Base-by-base conservation (phyloP, 2,888 invertebrate genomes). In the Drosophila cyrtoloma region DNA sequence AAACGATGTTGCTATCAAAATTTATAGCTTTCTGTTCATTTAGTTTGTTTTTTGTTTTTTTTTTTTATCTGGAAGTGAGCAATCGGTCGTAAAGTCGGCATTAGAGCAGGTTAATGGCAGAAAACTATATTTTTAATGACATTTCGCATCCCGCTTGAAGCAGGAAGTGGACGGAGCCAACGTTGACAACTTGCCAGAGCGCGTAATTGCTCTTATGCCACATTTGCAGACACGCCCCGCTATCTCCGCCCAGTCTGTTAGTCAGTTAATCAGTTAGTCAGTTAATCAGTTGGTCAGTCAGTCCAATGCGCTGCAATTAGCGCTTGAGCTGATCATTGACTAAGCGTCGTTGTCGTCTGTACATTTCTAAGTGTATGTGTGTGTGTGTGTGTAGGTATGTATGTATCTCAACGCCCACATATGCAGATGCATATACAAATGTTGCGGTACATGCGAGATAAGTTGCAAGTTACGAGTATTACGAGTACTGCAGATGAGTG, bases 181-280 rank as follows among this genome's bases (percentile, higher is more conserved):
- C 64, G 67, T 82, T 79, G 73, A 63, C 76, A 79, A 75, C 73
- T 57, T 74, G 75, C 66, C 70, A 30, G 75, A 79, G 77, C 81
- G 81, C 89, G 81, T 86, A 89, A 85, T 85, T 89, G 86, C 79
- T 81, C 83, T 88, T 75, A 70, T 80, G 88, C 75, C 83, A 71
- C 73, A 77, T 75, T 82, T 69, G 52, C 55, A 71, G 87, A 53
- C 82, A 76, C 77, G 79, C 85, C 86, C 69, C 12, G 2, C 5
- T 44, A 22, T 44, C 12, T n/a, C 22, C 22, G 70, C 1, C 5
- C 5, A 22, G 10, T 22, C 22, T 9, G 42, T n/a, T n/a, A 44
- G 42, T n/a, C 42, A n/a, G 0, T 16, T 16, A 37, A 16, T 16
- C 37, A 39, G 39, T n/a, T 19, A 39, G 5, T n/a, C 42, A 42